These are phyloP conservation scores for Diploptera punctata DNA, from an alignment of 2,888 invertebrate species.

Conservation along the genomic window DNA sequence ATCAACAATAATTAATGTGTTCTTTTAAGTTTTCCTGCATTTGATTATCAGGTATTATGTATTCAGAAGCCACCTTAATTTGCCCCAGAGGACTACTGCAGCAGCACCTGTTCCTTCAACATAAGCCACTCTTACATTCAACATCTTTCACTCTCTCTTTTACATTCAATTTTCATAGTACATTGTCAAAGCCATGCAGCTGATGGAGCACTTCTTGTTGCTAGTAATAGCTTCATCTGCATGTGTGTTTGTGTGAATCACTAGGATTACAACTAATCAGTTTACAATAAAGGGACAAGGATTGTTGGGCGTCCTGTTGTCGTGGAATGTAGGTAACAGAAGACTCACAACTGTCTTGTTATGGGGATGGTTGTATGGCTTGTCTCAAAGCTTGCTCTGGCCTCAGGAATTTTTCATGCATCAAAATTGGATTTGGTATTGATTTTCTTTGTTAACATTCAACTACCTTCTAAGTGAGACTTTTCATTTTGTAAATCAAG, in stretches of 20 bases:
- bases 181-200: constrained; percentile 25
- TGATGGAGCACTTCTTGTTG: background rate
- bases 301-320: background rate
- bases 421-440: background rate
- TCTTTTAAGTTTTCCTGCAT: too few relatives aligned
- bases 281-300: background rate
- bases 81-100: background rate
- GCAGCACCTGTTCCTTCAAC: background rate
- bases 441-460: background rate
- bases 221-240: constrained; percentile 1
- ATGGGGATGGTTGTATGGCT: constrained; percentile 20
- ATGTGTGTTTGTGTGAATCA: background rate
- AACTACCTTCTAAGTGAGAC: background rate
- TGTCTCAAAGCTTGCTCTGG: constrained; percentile 19
- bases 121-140: constrained; percentile 10
- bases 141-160: background rate
- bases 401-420: constrained; percentile 17
- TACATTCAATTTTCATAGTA: background rate
- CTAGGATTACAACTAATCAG: constrained; percentile 14
- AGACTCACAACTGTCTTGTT: constrained; percentile 8
- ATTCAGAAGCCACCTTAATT: constrained; percentile 3
- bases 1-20: too few relatives aligned
- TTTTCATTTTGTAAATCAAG: background rate
- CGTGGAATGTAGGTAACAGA: background rate
- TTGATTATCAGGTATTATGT: too few relatives aligned